phyloP scores from a whole-genome alignment of 2,888 invertebrate genomes.

The Xanthorhoe designata region DNA sequence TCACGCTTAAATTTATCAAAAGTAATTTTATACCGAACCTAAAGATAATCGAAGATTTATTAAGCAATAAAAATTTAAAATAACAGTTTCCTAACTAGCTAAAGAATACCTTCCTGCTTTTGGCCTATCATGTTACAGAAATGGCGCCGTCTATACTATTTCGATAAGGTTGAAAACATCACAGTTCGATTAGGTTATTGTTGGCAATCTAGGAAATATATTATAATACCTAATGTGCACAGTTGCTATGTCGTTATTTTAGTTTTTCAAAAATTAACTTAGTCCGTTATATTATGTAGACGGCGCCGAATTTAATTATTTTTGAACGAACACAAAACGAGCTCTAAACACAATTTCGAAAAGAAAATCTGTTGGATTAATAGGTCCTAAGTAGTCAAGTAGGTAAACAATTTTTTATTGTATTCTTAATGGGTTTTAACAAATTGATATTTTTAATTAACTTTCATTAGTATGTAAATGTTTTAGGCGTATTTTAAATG shows the following conservation, averaged over 20 bases:
- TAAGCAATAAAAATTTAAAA: constrained; percentile 25
- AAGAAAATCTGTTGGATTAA: neutral
- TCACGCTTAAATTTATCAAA: constrained; percentile 10
- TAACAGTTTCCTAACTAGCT: constrained; percentile 19
- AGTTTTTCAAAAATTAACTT: constrained; percentile 1
- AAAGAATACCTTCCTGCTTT: constrained; percentile 21
- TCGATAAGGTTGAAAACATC: constrained; percentile 17
- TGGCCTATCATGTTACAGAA: constrained; percentile 28
- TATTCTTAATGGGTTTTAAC: neutral
- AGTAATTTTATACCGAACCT: constrained; percentile 27
- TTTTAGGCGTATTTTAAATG: too few relatives aligned
- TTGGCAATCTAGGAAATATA: constrained; percentile 8
- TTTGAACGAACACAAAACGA: neutral
- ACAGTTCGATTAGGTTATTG: constrained; percentile 18
- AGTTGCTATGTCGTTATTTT: constrained; percentile 12
- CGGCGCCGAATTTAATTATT: constrained; percentile 2
- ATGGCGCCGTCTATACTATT: constrained; percentile 32
- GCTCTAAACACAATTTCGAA: neutral
- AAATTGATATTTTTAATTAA: too few relatives aligned
- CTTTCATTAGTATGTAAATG: too few relatives aligned
- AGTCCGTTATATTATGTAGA: constrained; percentile 1
- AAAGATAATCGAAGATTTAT: constrained; percentile 29
- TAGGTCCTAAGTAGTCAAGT: neutral
- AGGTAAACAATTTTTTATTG: constrained; percentile 1
- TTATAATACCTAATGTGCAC: constrained; percentile 14